Evolutionary conservation across 2,888 invertebrate species (phyloP), one percentile per base, ranked within the genome.

Genomic region (Leucophenga maculata): DNA sequence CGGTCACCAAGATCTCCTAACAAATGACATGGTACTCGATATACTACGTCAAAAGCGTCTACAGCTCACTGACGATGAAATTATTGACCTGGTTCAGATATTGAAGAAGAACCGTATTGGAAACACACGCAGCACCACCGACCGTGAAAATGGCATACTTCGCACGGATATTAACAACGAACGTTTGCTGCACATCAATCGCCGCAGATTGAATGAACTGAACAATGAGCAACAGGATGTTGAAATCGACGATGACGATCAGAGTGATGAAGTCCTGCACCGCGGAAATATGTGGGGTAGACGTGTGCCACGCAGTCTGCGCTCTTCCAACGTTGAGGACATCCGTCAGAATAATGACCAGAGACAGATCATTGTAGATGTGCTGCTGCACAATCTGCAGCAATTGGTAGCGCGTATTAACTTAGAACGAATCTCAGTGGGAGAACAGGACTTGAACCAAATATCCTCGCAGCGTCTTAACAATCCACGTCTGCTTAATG

Each of bases 361-460:
- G 6, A 46, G 70, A 6, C 62, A 64, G 6, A 50, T 16, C 9
- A 44, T 44, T 3, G 44, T 39, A 3, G 82, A 77, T 52, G 59
- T 90, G 20, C 90, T 91, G 81, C 91, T 93, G 88, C 92, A 90
- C 82, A 85, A 91, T 69, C 91, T 93, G 78, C 93, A 93, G 81
- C 93, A 94, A 86, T 82, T 94, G 11, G 76, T 93, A 75, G 91
- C 93, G 62, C 92, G 92, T 90, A 93, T 94, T 83, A 93, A 94
- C 82, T 90, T 94, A 88, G 94, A 94, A 85, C 92, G 93, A 82
- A 88, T 94, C 46, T 91, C 93, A 8, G 91, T 93, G 80, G 92
- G 91, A 67, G 89, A 93, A 57, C 90, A 91, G 6, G 91, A 59
- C 52, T 16, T 71, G 60, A 73, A 67, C 22, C 32, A 16, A 16